A percentile compares a stretch with the other conserved stretches of the same genome.
phyloP scores from a whole-genome alignment of 2,797 vertebrate genomes.

The Benthosema pterotum region DNA sequence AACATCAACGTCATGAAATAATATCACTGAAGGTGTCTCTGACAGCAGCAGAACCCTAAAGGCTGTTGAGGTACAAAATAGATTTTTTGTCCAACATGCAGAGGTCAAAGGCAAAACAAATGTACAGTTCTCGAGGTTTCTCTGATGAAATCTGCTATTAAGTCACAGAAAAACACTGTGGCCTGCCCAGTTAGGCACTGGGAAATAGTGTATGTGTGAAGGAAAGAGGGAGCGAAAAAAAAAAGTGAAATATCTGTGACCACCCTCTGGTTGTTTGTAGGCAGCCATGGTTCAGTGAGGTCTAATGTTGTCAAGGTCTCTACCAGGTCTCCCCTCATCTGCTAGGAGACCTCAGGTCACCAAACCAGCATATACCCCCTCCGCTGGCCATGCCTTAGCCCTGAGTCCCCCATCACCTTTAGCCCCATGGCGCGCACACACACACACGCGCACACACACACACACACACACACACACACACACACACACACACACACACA shows the following conservation, averaged over 20 bases:
- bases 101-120: not conserved
- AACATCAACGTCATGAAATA: not conserved
- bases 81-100: not conserved
- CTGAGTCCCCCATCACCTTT: conserved; percentile 53
- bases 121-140: not conserved
- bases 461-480: conserved; percentile 24
- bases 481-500: conserved; percentile 14
- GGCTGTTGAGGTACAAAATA: not conserved
- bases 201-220: not conserved
- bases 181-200: not conserved
- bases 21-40: not conserved
- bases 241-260: conserved; percentile 29
- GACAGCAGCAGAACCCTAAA: too few species aligned
- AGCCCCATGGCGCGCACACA: conserved; percentile 24
- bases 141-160: too few species aligned
- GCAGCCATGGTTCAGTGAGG: conserved; percentile 53
- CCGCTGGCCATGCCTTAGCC: conserved; percentile 50
- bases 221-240: not conserved
- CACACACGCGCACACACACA: conserved; percentile 12
- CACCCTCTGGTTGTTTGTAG: conserved; percentile 33
- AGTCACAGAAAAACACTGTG: not conserved
- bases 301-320: conserved; percentile 50
- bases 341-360: conserved; percentile 61
- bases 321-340: conserved; percentile 53
- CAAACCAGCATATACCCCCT: conserved; percentile 31